phyloP scores from a whole-genome alignment of 2,888 invertebrate species.

The Ecdyonurus torrentis region DNA sequence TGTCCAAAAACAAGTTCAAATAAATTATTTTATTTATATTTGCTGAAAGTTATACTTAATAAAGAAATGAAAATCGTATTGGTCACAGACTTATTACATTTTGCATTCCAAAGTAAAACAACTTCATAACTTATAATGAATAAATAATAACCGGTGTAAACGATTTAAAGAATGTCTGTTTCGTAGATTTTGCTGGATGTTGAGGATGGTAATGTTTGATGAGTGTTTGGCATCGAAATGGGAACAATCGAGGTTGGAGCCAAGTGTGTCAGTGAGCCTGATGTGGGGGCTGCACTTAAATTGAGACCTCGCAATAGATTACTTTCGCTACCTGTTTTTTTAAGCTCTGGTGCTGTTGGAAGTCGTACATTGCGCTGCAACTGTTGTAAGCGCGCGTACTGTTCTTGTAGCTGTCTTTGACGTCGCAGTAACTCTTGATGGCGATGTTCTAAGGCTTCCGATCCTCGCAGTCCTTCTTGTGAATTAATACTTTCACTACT shows the following conservation, averaged over 20 bases:
- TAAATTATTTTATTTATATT: no score
- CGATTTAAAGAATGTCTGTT: conserved; percentile 60
- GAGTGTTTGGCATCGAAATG: conserved; percentile 10
- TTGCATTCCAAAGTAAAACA: no score
- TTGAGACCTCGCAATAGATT: conserved; percentile 52
- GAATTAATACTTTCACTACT: conserved; percentile 62
- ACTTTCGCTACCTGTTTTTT: conserved; percentile 79
- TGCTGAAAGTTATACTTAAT: no score
- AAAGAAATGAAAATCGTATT: no score
- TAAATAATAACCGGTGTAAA: no score
- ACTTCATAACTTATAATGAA: no score
- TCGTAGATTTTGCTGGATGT: conserved; percentile 67
- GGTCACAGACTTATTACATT: no score
- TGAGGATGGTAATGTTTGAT: conserved; percentile 25
- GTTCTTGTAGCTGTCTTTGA: conserved; percentile 77
- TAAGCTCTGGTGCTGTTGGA: conserved; percentile 40
- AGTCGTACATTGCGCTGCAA: conserved; percentile 53
- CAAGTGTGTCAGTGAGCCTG: conserved; percentile 45
- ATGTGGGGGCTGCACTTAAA: conserved; percentile 30
- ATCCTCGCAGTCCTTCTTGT: conserved; percentile 43
- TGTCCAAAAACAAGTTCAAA: no score
- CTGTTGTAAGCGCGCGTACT: conserved; percentile 76
- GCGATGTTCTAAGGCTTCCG: conserved; percentile 59
- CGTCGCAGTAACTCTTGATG: conserved; percentile 79
- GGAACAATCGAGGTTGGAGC: conserved; percentile 22